Base-by-base conservation (phyloP, 2,113 vertebrate species). In the Centrocercus urophasianus region DNA sequence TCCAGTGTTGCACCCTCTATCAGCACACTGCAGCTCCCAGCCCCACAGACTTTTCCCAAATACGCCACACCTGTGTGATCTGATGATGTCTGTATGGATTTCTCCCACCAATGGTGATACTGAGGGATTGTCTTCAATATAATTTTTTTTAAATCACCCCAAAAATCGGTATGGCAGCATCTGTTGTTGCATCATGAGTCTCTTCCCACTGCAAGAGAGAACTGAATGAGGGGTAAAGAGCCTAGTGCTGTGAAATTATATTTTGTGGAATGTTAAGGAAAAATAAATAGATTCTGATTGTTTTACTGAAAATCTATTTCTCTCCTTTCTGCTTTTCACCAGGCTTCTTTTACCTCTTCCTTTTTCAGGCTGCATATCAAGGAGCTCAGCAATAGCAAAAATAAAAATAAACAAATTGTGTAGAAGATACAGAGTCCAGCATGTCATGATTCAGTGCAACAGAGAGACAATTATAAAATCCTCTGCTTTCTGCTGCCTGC, bases 311-410 rank as follows among this genome's bases (percentile, higher is more conserved):
- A 89, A 61, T 57, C 8, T 8, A 14, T 61, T 42, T 34, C 4
- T 90, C 48, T 77, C 11, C 24, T 22, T 66, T 54, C 52, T 84
- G 27, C 57, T 64, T 89, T 90, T 86, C 42, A 67, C 50, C 42
- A 10, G 38, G 34, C 34, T 78, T 28, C 42, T 88, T 77, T 54
- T n/a, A 27, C 36, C 13, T 75, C 38, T 74, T 70, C 67, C 38
- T 18, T 93, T 83, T 83, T 43, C 86, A 90, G 45, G 48, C 84
- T 95, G 52, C 57, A 56, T 28, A 56, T 81, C 21, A 45, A 88
- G n/a, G 72, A 47, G 40, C 47, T 80, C 67, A 52, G 36, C 48
- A 50, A 0, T 0, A 76, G 64, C 65, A 43, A 43, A 43, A 38
- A 38, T 38, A 38, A 38, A 38, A 38, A 38, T 38, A 38, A 38